These are phyloP conservation scores for Platycercus adscitus DNA, from an alignment of 2,113 vertebrate species.

Conservation along the genomic window DNA sequence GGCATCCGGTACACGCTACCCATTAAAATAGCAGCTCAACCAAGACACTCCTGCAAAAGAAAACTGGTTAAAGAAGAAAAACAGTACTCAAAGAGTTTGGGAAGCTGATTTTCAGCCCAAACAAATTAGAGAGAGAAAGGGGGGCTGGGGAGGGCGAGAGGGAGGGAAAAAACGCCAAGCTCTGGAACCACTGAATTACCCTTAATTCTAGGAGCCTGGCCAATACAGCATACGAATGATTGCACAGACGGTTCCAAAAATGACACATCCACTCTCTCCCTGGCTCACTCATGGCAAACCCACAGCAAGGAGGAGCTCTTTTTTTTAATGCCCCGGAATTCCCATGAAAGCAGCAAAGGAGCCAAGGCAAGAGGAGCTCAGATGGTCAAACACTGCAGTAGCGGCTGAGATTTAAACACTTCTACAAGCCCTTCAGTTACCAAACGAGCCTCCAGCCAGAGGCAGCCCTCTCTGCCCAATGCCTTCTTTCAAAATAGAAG, in stretches of 20 bases:
- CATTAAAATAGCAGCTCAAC: background rate
- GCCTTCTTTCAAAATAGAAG: conserved; percentile 11
- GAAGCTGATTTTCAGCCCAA: conserved; percentile 19
- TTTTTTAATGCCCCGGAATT: background rate
- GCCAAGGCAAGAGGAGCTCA: conserved; percentile 17
- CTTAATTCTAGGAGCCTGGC: background rate
- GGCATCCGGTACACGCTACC: accelerated
- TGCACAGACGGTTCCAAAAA: conserved; percentile 11
- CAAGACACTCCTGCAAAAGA: background rate
- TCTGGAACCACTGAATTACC: conserved; percentile 34
- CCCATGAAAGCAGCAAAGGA: conserved; percentile 15
- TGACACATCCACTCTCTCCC: background rate
- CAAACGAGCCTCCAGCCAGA: background rate
- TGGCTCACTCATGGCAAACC: conserved; percentile 19
- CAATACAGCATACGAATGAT: background rate
- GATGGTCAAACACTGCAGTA: background rate
- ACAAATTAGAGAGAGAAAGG: background rate
- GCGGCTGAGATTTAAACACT: background rate
- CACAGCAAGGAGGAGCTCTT: background rate
- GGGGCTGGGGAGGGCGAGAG: background rate
- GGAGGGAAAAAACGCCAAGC: background rate
- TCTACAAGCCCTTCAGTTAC: background rate
- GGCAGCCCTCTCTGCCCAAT: background rate
- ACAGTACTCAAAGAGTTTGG: background rate
- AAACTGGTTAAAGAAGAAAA: background rate